These are phyloP conservation scores for Gadopsis bispinosus DNA, from an alignment of 2,797 vertebrate genomes.

Conservation along the genomic window DNA sequence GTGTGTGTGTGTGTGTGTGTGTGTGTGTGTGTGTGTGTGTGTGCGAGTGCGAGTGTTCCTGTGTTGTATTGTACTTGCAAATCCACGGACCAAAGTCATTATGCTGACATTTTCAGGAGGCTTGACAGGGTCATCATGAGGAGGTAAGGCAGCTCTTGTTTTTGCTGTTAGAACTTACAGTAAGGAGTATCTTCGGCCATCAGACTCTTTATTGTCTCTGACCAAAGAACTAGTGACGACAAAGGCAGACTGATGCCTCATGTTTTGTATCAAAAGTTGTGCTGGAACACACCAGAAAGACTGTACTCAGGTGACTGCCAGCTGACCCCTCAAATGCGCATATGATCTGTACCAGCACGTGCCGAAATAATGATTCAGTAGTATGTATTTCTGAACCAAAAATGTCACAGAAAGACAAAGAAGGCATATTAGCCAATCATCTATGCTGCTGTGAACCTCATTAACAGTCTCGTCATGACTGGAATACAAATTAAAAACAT, in stretches of 20 bases:
- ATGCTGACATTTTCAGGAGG: slow-evolving; percentile 8
- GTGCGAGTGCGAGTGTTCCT: neutral
- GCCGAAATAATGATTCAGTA: slow-evolving; percentile 7
- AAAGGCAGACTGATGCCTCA: neutral
- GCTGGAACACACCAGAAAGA: neutral
- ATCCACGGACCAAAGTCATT: slow-evolving; percentile 20
- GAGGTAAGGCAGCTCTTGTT: neutral
- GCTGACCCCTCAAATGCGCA: slow-evolving; percentile 13
- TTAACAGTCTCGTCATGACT: slow-evolving; percentile 43
- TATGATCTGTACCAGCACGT: neutral
- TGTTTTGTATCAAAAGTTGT: neutral
- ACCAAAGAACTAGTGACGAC: neutral
- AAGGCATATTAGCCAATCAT: neutral
- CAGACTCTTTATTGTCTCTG: neutral
- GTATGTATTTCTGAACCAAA: slow-evolving; percentile 1
- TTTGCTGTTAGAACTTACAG: slow-evolving; percentile 13
- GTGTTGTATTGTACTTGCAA: slow-evolving; percentile 7
- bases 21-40: slow-evolving; percentile 2
- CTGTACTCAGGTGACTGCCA: neutral
- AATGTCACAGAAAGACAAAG: slow-evolving; percentile 22
- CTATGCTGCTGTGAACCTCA: slow-evolving; percentile 27
- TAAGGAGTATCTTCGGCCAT: neutral
- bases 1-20: slow-evolving; percentile 9
- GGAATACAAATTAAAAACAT: slow-evolving; percentile 55
- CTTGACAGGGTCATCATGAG: slow-evolving; percentile 5